Percentiles rank a stretch among this genome's conserved stretches.
Conservation (phyloP, 2,888 invertebrate genomes). For the Dorcus hopei region DNA sequence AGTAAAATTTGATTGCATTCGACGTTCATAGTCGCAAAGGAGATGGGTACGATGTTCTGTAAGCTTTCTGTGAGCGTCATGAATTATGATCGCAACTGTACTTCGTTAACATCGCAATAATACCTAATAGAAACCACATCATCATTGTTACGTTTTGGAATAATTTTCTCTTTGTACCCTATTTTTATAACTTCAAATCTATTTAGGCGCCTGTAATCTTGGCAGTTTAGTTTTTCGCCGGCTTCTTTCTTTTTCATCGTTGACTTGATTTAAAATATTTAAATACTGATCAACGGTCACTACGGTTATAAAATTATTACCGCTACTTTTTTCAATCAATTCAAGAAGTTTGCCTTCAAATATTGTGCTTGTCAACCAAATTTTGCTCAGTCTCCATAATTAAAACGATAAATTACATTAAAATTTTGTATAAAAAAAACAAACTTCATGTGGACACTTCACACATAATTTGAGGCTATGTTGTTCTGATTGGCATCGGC, state of each 20-base stretch:
- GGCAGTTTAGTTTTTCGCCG: not conserved
- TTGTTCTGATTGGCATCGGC: too few relatives aligned
- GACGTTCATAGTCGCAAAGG: too few relatives aligned
- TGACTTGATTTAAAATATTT: not conserved
- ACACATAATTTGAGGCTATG: too few relatives aligned
- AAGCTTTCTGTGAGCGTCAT: too few relatives aligned
- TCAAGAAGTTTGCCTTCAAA: not conserved
- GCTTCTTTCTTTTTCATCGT: not conserved
- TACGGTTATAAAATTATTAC: conserved; percentile 8
- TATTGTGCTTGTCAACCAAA: too few relatives aligned
- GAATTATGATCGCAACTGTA: too few relatives aligned
- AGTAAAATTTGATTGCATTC: too few relatives aligned
- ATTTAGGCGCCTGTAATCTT: conserved; percentile 6
- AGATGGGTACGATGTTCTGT: too few relatives aligned
- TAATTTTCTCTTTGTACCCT: conserved; percentile 7
- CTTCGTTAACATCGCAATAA: not conserved
- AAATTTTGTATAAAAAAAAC: too few relatives aligned
- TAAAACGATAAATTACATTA: too few relatives aligned
- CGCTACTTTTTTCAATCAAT: conserved; percentile 5
- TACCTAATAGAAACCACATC: conserved; percentile 1
- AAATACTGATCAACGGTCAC: conserved; percentile 4
- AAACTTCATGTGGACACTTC: too few relatives aligned
- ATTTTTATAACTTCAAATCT: conserved; percentile 11
- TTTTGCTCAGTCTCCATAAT: too few relatives aligned
- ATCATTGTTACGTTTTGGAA: conserved; percentile 13